phyloP scores from a whole-genome alignment of 1,140 invertebrate genomes.

The Lanistes nyassanus region DNA sequence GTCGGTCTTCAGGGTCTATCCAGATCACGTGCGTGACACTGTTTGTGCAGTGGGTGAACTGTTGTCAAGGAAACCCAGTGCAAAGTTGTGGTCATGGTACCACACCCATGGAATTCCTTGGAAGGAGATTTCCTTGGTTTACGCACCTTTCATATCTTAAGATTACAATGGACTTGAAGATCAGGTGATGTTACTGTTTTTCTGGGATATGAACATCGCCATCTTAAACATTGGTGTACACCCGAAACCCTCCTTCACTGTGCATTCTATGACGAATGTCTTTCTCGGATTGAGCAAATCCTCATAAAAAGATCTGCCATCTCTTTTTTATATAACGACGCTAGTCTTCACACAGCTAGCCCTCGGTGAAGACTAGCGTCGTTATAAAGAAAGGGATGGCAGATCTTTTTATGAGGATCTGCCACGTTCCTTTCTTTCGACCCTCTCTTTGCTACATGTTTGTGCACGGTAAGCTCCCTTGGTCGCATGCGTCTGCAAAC shows the following conservation, averaged over 20 bases:
- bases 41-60: not conserved
- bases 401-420: too few relatives aligned
- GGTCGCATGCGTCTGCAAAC: too few relatives aligned
- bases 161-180: slow-evolving; percentile 1
- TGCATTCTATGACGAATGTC: not conserved
- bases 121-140: not conserved
- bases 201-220: slow-evolving; percentile 19
- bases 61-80: not conserved
- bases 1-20: not conserved
- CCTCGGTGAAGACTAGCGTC: too few relatives aligned
- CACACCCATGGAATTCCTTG: not conserved
- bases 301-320: too few relatives aligned
- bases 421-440: too few relatives aligned
- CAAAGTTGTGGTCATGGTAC: not conserved
- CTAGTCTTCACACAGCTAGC: too few relatives aligned
- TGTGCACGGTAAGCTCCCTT: too few relatives aligned
- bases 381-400: too few relatives aligned
- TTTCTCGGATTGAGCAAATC: not conserved
- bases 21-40: not conserved
- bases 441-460: too few relatives aligned
- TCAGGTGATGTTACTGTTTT: not conserved
- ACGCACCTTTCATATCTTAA: not conserved
- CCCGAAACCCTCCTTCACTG: not conserved
- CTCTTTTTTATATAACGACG: too few relatives aligned
- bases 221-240: not conserved